Conservation (phyloP, 2,888 invertebrate genomes). For the Mamestra brassicae region DNA sequence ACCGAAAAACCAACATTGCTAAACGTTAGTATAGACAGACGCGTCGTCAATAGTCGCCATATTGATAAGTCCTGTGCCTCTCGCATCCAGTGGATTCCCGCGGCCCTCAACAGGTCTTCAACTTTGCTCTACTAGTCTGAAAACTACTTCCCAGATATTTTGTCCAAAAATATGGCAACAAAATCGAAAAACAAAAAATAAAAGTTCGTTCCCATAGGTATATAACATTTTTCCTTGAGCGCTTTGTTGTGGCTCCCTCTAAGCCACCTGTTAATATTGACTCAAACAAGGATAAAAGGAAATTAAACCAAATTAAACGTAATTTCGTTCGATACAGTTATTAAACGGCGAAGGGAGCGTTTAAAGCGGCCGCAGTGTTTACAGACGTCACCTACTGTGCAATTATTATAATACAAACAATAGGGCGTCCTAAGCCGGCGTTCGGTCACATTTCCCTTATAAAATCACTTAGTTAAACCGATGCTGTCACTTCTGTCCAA, state of each 20-base stretch:
- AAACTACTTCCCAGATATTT: background rate
- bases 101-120: background rate
- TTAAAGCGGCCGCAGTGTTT: slow-evolving; percentile 48
- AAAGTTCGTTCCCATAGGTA: background rate
- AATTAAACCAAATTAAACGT: slow-evolving; percentile 30
- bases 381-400: slow-evolving; percentile 62
- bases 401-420: slow-evolving; percentile 66
- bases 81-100: background rate
- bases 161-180: background rate
- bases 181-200: background rate
- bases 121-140: background rate
- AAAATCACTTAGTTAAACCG: slow-evolving; percentile 81
- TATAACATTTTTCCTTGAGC: background rate
- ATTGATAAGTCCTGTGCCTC: background rate
- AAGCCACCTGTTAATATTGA: slow-evolving; percentile 15
- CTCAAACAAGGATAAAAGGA: slow-evolving; percentile 19
- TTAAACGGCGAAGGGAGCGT: slow-evolving; percentile 31
- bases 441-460: slow-evolving; percentile 73
- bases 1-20: no score
- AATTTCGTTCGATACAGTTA: slow-evolving; percentile 48
- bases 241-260: background rate
- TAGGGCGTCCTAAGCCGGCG: slow-evolving; percentile 64
- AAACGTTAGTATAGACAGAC: no score
- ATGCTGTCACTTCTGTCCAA: slow-evolving; percentile 76
- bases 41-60: no score